Evolutionary conservation across 2,113 vertebrate genomes (phyloP).

Genomic region (Gallinago jamesoni): DNA sequence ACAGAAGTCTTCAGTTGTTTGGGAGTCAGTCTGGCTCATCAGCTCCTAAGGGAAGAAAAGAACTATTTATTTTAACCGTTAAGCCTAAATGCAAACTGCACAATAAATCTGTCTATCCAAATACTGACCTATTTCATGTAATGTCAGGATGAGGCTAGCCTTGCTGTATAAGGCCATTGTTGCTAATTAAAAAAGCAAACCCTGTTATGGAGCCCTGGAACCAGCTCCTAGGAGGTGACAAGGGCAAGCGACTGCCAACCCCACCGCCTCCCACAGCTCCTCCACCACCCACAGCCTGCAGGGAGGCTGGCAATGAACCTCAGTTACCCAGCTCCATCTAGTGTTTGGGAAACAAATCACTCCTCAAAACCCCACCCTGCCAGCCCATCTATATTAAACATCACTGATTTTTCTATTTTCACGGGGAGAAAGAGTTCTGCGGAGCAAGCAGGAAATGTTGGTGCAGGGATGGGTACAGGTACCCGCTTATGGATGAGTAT

Average conservation of each 20-base stretch:
- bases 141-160: constrained; percentile 68
- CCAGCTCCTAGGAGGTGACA: constrained; percentile 40
- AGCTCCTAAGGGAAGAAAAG: constrained; percentile 73
- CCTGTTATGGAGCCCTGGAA: constrained; percentile 45
- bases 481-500: accelerated
- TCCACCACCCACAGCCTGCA: not conserved
- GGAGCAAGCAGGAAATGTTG: accelerated
- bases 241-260: not conserved
- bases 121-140: constrained; percentile 75
- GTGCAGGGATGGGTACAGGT: accelerated
- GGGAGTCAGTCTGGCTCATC: constrained; percentile 72
- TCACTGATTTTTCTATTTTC: accelerated
- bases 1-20: constrained; percentile 78
- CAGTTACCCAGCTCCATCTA: constrained; percentile 75
- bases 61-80: constrained; percentile 77
- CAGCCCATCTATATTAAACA: not conserved
- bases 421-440: not conserved
- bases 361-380: not conserved
- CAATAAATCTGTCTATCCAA: constrained; percentile 76
- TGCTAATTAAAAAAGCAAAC: constrained; percentile 51
- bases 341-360: constrained; percentile 68
- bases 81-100: constrained; percentile 74
- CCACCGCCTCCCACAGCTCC: not conserved
- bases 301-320: constrained; percentile 41
- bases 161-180: constrained; percentile 70